Evolutionary conservation across 2,113 vertebrate species (phyloP).

Genomic region (Zosterops borbonicus): DNA sequence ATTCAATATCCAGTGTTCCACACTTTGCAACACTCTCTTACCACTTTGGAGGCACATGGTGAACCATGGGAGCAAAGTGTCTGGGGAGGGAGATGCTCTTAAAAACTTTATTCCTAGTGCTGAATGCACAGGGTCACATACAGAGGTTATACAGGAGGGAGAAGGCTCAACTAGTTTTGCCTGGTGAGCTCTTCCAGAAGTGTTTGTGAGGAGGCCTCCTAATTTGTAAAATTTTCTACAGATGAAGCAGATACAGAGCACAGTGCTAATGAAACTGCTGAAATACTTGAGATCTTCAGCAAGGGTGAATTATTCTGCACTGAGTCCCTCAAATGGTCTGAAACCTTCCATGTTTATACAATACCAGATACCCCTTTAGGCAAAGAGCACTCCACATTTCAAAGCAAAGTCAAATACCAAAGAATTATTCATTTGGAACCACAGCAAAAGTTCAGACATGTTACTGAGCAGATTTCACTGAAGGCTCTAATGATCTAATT

Average conservation of each 20-base stretch:
- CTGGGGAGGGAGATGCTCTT: not conserved
- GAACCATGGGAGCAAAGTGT: not conserved
- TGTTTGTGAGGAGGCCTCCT: not conserved
- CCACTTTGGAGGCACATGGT: not conserved
- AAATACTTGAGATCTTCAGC: constrained; percentile 3
- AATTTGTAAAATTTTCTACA: not conserved
- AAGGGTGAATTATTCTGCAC: not conserved
- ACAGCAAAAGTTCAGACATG: constrained; percentile 49
- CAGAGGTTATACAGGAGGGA: not conserved
- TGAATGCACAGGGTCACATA: not conserved
- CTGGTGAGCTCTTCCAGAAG: not conserved
- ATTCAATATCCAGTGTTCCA: not conserved
- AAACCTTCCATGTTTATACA: constrained; percentile 48
- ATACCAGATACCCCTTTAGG: constrained; percentile 46
- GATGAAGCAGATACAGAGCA: not conserved
- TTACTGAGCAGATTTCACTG: constrained; percentile 44
- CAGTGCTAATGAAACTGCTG: not conserved
- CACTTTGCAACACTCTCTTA: not conserved
- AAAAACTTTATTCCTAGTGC: not conserved
- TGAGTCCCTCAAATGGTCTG: constrained; percentile 21
- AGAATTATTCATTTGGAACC: constrained; percentile 59
- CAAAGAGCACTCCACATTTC: constrained; percentile 38
- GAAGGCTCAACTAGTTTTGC: not conserved
- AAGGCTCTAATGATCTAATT: constrained; percentile 59
- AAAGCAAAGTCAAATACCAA: constrained; percentile 65